Conservation (phyloP, 2,888 invertebrate species). For the Drosophila mercatorum region DNA sequence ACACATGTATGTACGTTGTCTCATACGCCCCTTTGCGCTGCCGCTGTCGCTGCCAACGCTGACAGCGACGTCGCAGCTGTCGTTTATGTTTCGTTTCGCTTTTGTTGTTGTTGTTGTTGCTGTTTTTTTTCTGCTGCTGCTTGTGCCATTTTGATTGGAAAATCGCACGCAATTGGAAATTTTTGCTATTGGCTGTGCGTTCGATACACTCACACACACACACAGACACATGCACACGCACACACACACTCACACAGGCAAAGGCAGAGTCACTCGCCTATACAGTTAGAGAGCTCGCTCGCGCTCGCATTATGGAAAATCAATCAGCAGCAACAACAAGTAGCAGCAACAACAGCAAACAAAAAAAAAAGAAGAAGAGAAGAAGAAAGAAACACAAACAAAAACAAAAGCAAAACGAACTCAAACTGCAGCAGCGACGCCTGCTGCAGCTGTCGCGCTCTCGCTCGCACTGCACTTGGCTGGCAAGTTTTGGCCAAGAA, state of each 20-base stretch:
- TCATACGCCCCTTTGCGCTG: conserved; percentile 58
- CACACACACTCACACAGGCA: neutral
- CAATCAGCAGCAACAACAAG: conserved; percentile 60
- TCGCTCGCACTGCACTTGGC: conserved; percentile 45
- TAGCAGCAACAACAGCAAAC: neutral
- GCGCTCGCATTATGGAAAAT: conserved; percentile 76
- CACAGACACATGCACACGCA: conserved; percentile 36
- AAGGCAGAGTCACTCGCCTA: neutral
- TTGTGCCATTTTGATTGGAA: conserved; percentile 78
- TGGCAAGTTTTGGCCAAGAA: conserved; percentile 60
- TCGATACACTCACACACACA: conserved; percentile 64
- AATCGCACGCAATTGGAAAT: conserved; percentile 80
- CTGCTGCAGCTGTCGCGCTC: conserved; percentile 7
- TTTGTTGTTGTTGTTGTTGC: conserved; percentile 54
- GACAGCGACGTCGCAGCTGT: conserved; percentile 41
- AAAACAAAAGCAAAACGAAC: conserved; percentile 30
- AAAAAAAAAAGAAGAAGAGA: conserved; percentile 4
- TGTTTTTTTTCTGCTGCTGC: neutral
- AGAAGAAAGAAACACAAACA: conserved; percentile 26
- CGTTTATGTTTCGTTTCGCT: conserved; percentile 27
- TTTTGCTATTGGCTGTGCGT: conserved; percentile 78
- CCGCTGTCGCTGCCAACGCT: conserved; percentile 21
- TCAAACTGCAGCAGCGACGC: conserved; percentile 33
- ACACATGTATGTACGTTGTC: conserved; percentile 16
- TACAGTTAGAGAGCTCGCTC: conserved; percentile 32